Conservation (phyloP, 2,797 vertebrate genomes). For the Etheostoma nigrum region DNA sequence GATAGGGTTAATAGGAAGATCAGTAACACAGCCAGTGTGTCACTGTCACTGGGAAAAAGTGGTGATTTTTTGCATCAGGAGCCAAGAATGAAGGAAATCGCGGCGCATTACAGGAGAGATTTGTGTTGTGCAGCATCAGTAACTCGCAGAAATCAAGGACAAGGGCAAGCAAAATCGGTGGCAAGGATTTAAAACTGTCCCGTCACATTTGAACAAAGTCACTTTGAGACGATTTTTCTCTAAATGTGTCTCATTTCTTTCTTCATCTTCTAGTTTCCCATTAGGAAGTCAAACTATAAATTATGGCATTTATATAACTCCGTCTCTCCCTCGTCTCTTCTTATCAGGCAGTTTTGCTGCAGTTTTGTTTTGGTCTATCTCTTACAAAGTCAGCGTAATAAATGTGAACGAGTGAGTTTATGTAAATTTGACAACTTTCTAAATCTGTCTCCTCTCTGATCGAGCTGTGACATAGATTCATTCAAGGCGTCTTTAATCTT, state of each 20-base stretch:
- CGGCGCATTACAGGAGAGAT: conserved; percentile 3
- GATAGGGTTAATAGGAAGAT: conserved; percentile 26
- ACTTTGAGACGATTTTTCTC: conserved; percentile 50
- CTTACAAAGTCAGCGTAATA: conserved; percentile 58
- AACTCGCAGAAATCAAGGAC: conserved; percentile 22
- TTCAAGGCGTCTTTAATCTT: conserved; percentile 76
- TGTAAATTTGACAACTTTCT: conserved; percentile 77
- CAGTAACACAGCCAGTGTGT: conserved; percentile 15
- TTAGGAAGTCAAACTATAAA: conserved; percentile 53
- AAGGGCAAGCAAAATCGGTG: conserved; percentile 32
- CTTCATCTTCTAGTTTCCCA: conserved; percentile 42
- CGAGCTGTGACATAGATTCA: conserved; percentile 75
- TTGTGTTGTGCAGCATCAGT: conserved; percentile 27
- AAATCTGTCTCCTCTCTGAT: conserved; percentile 71
- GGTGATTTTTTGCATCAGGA: conserved; percentile 20
- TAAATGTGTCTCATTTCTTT: conserved; percentile 45
- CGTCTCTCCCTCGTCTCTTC: conserved; percentile 26
- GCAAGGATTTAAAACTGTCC: conserved; percentile 35
- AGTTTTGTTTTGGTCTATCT: conserved; percentile 59
- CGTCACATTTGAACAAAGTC: conserved; percentile 43
- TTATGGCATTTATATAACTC: conserved; percentile 57
- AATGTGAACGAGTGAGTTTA: conserved; percentile 56
- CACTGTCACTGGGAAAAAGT: conserved; percentile 16
- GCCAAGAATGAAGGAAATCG: conserved; percentile 30
- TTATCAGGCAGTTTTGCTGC: conserved; percentile 50